phyloP scores from a whole-genome alignment of 1,140 invertebrate species.

The Eupristina koningsbergeri region DNA sequence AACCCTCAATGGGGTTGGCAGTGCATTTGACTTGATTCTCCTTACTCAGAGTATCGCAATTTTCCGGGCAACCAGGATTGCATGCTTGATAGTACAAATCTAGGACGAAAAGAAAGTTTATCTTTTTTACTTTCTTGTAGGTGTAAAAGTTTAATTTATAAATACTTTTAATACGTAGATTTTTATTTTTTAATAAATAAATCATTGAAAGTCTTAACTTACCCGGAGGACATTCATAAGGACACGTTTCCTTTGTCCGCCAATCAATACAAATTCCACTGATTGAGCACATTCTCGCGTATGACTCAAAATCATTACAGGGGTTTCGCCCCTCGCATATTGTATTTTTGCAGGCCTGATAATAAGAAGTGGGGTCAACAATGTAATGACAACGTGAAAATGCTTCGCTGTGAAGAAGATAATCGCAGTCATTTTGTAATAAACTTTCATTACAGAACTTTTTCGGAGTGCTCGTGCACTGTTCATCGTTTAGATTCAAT shows the following conservation, averaged over 20 bases:
- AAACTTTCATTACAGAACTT: background rate
- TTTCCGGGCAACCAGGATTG: constrained; percentile 78
- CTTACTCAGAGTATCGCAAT: constrained; percentile 77
- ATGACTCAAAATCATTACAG: constrained; percentile 80
- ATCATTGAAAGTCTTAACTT: constrained; percentile 32
- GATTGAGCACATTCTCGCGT: constrained; percentile 81
- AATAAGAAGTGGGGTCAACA: constrained; percentile 79
- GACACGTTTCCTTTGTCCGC: constrained; percentile 78
- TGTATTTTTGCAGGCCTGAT: constrained; percentile 80
- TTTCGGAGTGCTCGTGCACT: constrained; percentile 53
- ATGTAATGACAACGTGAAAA: constrained; percentile 84
- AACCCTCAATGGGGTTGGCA: constrained; percentile 79
- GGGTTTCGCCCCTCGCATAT: constrained; percentile 75
- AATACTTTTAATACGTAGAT: too few relatives aligned
- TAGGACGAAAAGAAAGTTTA: constrained; percentile 31
- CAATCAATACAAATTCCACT: constrained; percentile 82
- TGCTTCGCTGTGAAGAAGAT: constrained; percentile 76
- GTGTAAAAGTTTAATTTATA: too few relatives aligned
- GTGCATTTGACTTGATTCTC: constrained; percentile 66
- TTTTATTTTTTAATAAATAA: too few relatives aligned
- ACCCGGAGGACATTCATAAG: constrained; percentile 74
- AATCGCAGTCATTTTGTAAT: constrained; percentile 71
- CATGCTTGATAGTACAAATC: constrained; percentile 81
- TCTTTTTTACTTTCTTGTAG: too few relatives aligned
- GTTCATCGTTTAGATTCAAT: constrained; percentile 54